Evolutionary conservation across 2,888 invertebrate species (phyloP).

Genomic region (Zygaena filipendulae): DNA sequence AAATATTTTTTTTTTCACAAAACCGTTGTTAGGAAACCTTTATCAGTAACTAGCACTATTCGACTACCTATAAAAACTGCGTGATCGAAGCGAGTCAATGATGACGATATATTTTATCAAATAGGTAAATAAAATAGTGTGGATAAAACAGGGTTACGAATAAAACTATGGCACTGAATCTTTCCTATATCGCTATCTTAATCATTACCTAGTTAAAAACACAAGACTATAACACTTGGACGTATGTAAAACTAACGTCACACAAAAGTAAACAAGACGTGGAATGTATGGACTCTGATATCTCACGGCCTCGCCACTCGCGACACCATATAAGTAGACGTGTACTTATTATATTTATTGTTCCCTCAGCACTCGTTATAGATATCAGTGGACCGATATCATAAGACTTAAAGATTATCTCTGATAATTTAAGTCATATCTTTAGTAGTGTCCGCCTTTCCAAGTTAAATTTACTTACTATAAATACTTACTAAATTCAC

Average conservation of each 20-base stretch:
- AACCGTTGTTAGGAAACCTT: constrained; percentile 19
- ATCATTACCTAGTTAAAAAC: no score
- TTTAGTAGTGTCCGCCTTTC: constrained; percentile 13
- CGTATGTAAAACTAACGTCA: constrained; percentile 21
- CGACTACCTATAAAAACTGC: constrained; percentile 49
- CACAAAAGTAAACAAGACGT: constrained; percentile 25
- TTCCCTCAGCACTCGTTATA: constrained; percentile 17
- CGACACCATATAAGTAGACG: background rate
- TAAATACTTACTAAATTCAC: no score
- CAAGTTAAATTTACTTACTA: constrained; percentile 7
- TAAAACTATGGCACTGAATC: no score
- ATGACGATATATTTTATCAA: no score
- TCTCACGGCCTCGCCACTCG: constrained; percentile 10
- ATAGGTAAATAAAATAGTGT: no score
- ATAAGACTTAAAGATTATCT: constrained; percentile 34
- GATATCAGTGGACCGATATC: constrained; percentile 29
- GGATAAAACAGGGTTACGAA: no score
- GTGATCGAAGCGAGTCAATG: constrained; percentile 36
- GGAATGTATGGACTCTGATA: constrained; percentile 17
- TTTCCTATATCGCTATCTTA: no score
- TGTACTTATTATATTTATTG: background rate
- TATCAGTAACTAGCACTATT: constrained; percentile 30
- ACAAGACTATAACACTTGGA: no score
- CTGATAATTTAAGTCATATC: constrained; percentile 25
- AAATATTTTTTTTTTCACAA: constrained; percentile 16